Evolutionary conservation across 2,888 invertebrate genomes (phyloP), one percentile per base, ranked within the genome.

Genomic region (Cremastinae sp.): DNA sequence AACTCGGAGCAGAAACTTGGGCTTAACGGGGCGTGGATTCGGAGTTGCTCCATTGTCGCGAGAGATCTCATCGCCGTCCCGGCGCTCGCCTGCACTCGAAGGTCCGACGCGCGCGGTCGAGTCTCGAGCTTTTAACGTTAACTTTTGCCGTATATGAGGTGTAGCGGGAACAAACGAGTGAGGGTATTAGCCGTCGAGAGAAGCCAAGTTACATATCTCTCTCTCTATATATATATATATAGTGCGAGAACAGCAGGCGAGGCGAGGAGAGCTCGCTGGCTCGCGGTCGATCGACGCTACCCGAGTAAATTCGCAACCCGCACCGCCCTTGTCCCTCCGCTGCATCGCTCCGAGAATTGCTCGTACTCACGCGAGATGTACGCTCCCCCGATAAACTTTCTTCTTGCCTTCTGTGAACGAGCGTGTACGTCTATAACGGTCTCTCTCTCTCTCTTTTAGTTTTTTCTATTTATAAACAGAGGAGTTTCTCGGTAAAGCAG

Each of bases 271-370:
- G n/a, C 18, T 41, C 16, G 22, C 16, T 10, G 45, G 36, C 16
- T 51, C 51, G 69, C 54, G 73, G 69, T 77, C 76, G 76, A 77
- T 77, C 73, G 76, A 77, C 73, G 64, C 59, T 68, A 38, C 65
- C 65, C 61, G 64, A 68, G 72, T 64, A 38, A 41, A 69, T 43
- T 53, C 58, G 53, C 36, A 14, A 41, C 16, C 20, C 14, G 38
- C 51, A 36, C 49, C 51, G 51, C 59, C 62, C 68, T 49, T 41
- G 41, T 34, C 28, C 49, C 34, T 20, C 51, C 49, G 34, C 59
- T 73, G 51, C 36, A 34, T 36, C 65, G 20, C 36, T 45, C 58
- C 58, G 49, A 69, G 69, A 74, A 74, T 74, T 74, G 74, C 49
- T 28, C 56, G 38, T 76, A 64, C 68, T 68, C 75, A 76, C 75